A percentile compares a stretch with the other conserved stretches of the same genome.
Conservation (phyloP, 2,888 invertebrate genomes). For the Cryptocephalus primarius region DNA sequence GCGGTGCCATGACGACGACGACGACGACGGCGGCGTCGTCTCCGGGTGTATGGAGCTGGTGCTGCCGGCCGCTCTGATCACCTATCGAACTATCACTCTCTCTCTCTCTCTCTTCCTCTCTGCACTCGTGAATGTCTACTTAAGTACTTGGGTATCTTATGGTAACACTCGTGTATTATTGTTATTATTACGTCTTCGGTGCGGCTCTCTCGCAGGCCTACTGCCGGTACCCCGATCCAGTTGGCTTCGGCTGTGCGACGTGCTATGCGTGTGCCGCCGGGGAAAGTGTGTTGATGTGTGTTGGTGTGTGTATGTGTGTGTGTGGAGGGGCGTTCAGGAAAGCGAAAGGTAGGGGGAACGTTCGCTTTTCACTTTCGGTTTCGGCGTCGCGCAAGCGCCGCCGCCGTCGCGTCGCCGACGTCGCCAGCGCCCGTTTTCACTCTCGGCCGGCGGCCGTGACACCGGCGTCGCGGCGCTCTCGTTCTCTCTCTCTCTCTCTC, state of each 20-base stretch:
- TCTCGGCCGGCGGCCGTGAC: slow-evolving; percentile 35
- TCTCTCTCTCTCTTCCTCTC: no score
- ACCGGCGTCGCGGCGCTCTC: slow-evolving; percentile 20
- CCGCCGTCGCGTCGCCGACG: slow-evolving; percentile 12
- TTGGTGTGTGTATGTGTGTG: background rate
- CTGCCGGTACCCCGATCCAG: slow-evolving; percentile 28
- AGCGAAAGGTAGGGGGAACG: slow-evolving; percentile 58
- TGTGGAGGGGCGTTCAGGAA: slow-evolving; percentile 35
- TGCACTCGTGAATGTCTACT: no score
- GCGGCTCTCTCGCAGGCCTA: slow-evolving; percentile 45
- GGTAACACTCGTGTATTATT: no score
- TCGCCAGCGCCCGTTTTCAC: slow-evolving; percentile 36
- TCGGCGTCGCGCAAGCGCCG: slow-evolving; percentile 15
- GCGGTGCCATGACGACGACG: slow-evolving; percentile 19
- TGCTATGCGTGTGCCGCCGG: slow-evolving; percentile 33
- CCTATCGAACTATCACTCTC: no score
- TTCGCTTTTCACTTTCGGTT: slow-evolving; percentile 40
- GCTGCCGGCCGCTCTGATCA: no score
- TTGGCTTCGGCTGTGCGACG: slow-evolving; percentile 15
- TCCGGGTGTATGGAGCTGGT: background rate
- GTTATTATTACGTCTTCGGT: slow-evolving; percentile 26
- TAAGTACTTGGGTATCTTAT: no score
- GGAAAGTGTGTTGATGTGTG: slow-evolving; percentile 30
- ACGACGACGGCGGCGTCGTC: background rate
- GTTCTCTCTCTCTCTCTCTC: background rate